These are phyloP conservation scores for Meiosimyza decipiens DNA, from an alignment of 2,888 invertebrate species.

Conservation along the genomic window DNA sequence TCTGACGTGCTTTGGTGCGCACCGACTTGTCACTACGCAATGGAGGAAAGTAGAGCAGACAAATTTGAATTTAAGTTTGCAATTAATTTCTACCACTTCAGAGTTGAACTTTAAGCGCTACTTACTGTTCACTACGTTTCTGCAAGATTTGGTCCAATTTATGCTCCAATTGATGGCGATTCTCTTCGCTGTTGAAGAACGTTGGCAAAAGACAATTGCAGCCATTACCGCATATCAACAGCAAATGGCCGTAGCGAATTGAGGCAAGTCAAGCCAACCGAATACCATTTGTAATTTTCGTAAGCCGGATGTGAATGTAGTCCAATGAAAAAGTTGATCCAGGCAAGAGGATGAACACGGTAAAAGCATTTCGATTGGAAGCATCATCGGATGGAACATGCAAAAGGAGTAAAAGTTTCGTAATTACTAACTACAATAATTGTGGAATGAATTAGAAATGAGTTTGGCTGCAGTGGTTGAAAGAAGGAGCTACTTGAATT, in stretches of 20 bases:
- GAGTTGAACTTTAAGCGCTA: constrained; percentile 39
- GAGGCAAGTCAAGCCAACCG: background rate
- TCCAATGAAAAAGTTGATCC: constrained; percentile 9
- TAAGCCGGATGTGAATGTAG: no score
- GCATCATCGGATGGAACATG: constrained; percentile 4
- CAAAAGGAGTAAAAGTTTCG: constrained; percentile 9
- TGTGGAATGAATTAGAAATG: background rate
- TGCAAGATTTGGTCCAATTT: constrained; percentile 70
- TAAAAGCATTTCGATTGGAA: background rate
- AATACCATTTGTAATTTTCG: background rate
- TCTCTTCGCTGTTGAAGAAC: constrained; percentile 67
- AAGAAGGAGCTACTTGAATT: background rate
- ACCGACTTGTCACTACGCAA: constrained; percentile 56
- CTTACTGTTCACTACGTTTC: constrained; percentile 69
- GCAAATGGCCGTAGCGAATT: background rate
- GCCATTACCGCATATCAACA: background rate
- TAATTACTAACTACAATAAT: constrained; percentile 25
- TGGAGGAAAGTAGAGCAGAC: background rate
- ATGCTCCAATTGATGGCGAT: constrained; percentile 69
- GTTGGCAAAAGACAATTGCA: background rate
- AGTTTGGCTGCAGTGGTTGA: no score
- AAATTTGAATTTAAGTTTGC: background rate
- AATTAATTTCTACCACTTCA: constrained; percentile 4
- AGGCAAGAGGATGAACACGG: background rate
- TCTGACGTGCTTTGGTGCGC: constrained; percentile 58